Percentiles rank a stretch among this genome's conserved stretches.
These are phyloP conservation scores for Boloria selene DNA, from an alignment of 2,888 invertebrate genomes.

Conservation along the genomic window DNA sequence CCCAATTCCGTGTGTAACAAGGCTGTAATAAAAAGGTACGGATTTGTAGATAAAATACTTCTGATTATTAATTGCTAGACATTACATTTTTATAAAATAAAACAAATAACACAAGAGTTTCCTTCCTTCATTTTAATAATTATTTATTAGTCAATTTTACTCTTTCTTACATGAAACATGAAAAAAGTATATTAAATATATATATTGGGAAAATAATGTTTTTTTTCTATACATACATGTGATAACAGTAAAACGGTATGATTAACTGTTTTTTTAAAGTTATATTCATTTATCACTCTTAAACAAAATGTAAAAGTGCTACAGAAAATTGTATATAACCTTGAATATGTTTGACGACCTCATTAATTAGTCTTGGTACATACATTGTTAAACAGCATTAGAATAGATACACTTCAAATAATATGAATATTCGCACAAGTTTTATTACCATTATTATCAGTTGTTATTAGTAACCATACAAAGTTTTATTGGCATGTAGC, in stretches of 20 bases:
- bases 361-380: constrained; percentile 1
- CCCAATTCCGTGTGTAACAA: constrained; percentile 95
- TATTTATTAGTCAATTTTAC: no score
- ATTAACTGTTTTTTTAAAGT: no score
- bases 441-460: neutral
- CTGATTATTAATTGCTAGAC: no score
- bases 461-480: neutral
- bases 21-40: constrained; percentile 83
- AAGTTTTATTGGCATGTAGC: constrained; percentile 5
- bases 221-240: no score
- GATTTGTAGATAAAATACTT: neutral
- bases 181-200: no score
- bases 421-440: constrained; percentile 17
- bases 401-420: constrained; percentile 4
- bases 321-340: constrained; percentile 8
- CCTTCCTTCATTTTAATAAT: no score
- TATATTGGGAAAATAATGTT: no score
- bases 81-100: no score
- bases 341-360: neutral
- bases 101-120: no score
- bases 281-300: no score
- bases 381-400: constrained; percentile 11
- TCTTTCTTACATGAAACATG: no score
- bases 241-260: no score
- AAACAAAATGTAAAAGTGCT: neutral